phyloP scores from a whole-genome alignment of 2,797 vertebrate species.

The Oreochromis mossambicus region DNA sequence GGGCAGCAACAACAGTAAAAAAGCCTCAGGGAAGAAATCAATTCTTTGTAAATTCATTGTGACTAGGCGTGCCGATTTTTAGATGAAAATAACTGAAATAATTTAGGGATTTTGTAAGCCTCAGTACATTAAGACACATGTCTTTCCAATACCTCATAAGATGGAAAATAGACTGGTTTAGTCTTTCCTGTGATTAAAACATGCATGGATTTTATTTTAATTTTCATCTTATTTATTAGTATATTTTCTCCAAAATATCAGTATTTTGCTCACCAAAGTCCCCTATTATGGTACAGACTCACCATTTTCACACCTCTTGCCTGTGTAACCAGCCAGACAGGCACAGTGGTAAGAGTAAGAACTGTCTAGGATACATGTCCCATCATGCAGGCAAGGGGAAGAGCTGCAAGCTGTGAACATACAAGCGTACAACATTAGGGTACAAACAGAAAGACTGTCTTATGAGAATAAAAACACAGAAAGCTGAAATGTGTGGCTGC shows the following conservation, averaged over 20 bases:
- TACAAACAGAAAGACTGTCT: background rate
- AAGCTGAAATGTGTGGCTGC: background rate
- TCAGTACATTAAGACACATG: background rate
- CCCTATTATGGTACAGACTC: conserved; percentile 52
- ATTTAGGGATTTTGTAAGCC: background rate
- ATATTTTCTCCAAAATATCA: background rate
- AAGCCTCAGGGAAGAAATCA: background rate
- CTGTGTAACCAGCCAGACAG: conserved; percentile 94
- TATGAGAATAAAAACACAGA: background rate
- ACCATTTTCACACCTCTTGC: conserved; percentile 90
- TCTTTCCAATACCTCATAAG: background rate
- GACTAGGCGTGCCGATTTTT: conserved; percentile 11
- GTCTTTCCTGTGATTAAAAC: background rate
- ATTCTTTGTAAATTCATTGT: background rate
- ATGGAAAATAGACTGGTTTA: background rate
- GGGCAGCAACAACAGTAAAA: background rate
- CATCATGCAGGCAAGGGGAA: conserved; percentile 92
- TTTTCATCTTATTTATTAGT: background rate
- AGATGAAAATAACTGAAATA: background rate
- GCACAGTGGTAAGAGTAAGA: conserved; percentile 85
- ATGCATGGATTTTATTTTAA: background rate
- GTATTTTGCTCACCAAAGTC: background rate
- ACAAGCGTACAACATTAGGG: background rate
- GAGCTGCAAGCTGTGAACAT: conserved; percentile 86
- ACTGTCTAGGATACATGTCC: conserved; percentile 87